Evolutionary conservation across 23 tunicate species (phyloP).

Genomic region (Oikopleura dioica): DNA sequence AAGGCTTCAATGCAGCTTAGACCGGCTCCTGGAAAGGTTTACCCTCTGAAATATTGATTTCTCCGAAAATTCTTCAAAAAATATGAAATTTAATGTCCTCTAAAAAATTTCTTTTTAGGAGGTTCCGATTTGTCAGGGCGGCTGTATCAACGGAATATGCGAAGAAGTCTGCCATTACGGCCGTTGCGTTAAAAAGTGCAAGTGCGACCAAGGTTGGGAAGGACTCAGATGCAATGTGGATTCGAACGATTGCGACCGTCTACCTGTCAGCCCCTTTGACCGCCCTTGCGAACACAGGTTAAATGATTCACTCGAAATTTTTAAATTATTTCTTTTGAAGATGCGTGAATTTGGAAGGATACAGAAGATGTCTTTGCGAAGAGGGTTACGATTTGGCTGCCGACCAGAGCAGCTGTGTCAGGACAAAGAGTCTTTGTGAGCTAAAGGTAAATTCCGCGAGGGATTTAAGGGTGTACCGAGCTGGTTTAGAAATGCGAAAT

Average conservation of each 20-base stretch:
- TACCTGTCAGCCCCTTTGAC: too few species aligned
- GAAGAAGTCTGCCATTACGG: neutral
- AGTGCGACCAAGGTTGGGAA: neutral
- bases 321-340: too few species aligned
- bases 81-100: too few species aligned
- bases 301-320: too few species aligned
- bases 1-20: neutral
- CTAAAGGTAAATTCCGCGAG: neutral
- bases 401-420: neutral
- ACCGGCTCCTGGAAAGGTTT: conserved; percentile 8
- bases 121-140: neutral
- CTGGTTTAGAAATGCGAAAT: neutral
- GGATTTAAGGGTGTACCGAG: neutral
- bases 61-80: too few species aligned
- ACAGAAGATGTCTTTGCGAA: neutral
- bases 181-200: neutral
- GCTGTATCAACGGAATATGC: neutral
- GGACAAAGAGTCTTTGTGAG: neutral
- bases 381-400: neutral
- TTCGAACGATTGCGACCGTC: neutral
- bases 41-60: too few species aligned
- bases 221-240: neutral
- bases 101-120: too few species aligned
- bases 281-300: too few species aligned
- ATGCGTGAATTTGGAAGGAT: neutral